Evolutionary conservation across 2,797 vertebrate species (phyloP), one percentile per base, ranked within the genome.

Genomic region (Cephalopachus bancanus): DNA sequence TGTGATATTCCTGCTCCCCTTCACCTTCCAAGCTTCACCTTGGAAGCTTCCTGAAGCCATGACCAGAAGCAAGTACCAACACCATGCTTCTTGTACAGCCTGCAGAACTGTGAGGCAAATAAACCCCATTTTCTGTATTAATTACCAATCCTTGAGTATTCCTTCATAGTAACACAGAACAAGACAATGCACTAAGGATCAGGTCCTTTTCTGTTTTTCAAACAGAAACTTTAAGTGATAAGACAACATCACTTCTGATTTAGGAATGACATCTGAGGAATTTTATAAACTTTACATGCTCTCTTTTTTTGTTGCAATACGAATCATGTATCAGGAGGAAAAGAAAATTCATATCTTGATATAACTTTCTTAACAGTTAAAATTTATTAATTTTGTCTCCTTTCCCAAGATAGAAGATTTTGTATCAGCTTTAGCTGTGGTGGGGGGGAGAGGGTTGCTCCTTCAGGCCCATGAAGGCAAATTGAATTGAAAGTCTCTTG

Each of bases 331-430:
- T 95, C 80, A 90, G 24, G 26, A 81, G 7, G 67, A 76, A 93
- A 95, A 67, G 83, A 93, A 93, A 84, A 69, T 84, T 72, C 19
- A 37, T 87, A 81, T 94, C 49, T 75, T 90, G n/a, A 11, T 76
- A 10, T 62, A 75, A 59, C 62, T 91, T 94, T 84, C 53, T 72
- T 60, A 20, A 64, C 12, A 60, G 37, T 79, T 49, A 71, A 12
- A 72, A 22, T 94, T 65, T 89, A 65, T 89, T 94, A 74, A 89
- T 94, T 85, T 89, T 89, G 60, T 10, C 24, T 89, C 20, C 28
- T 94, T 91, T 85, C 28, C 78, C 33, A 89, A 28, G 55, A 86
- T 64, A 76, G 71, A 92, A 74, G 33, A 37, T 83, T n/a, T 33
- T 24, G 3, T 37, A 37, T 37, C 37, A 76, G 15, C 33, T 37